A percentile compares a stretch with the other conserved stretches of the same genome.
phyloP scores from a whole-genome alignment of 2,888 invertebrate genomes.

The Eledone cirrhosa region DNA sequence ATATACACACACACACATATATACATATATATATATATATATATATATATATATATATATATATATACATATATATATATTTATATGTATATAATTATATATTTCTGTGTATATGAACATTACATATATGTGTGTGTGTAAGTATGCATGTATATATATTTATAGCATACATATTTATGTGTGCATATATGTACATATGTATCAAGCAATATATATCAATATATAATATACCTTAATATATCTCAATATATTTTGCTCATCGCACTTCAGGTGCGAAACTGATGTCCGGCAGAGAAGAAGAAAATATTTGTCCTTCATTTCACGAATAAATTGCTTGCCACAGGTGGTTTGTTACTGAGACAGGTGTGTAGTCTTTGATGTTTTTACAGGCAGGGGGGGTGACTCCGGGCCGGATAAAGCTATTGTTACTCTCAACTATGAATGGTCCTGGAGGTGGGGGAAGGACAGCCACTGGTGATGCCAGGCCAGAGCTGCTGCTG shows the following conservation, averaged over 20 bases:
- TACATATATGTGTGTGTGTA: no score
- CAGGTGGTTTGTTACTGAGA: conserved; percentile 11
- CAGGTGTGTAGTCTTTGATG: conserved; percentile 2
- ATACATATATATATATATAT: not conserved
- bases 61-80: not conserved
- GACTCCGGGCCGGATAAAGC: not conserved
- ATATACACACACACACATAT: not conserved
- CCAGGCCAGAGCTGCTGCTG: no score
- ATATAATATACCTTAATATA: not conserved
- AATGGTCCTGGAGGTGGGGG: conserved; percentile 19
- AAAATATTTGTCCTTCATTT: not conserved
- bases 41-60: not conserved
- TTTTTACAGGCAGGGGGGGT: conserved; percentile 1
- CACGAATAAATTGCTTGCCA: conserved; percentile 21
- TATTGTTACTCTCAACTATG: conserved; percentile 18
- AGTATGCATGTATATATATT: not conserved
- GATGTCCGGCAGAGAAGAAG: not conserved
- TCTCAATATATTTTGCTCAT: not conserved
- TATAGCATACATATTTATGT: not conserved
- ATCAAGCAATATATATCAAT: not conserved
- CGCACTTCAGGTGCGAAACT: not conserved
- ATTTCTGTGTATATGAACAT: no score
- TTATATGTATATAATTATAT: not conserved
- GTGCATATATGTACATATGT: not conserved
- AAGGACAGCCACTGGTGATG: not conserved